Conservation (phyloP, 2,888 invertebrate genomes). For the Agriopis leucophaearia region DNA sequence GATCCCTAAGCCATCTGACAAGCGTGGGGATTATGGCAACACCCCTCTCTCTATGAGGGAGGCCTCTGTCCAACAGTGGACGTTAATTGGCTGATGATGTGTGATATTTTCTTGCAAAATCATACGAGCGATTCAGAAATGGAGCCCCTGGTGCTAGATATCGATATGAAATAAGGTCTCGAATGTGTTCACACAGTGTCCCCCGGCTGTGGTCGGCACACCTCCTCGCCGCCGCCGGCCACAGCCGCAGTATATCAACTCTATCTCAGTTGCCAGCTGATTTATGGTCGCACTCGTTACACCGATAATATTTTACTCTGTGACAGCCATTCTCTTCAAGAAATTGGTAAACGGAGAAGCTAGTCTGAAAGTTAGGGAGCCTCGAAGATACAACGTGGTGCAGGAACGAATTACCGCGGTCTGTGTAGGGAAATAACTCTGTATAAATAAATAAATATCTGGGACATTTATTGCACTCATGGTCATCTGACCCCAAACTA, state of each 20-base stretch:
- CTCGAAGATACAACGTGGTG: not conserved
- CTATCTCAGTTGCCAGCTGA: slow-evolving; percentile 8
- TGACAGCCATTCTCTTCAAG: slow-evolving; percentile 9
- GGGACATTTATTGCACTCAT: too few relatives aligned
- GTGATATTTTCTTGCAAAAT: too few relatives aligned
- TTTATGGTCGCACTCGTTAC: slow-evolving; percentile 8
- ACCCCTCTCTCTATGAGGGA: too few relatives aligned
- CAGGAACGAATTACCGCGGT: not conserved
- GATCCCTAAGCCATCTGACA: too few relatives aligned
- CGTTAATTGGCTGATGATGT: too few relatives aligned
- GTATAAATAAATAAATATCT: too few relatives aligned
- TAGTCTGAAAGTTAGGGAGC: not conserved
- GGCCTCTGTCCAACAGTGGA: too few relatives aligned
- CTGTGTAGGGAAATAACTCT: too few relatives aligned
- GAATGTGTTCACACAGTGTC: not conserved
- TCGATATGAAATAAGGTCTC: not conserved
- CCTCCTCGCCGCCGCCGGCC: not conserved
- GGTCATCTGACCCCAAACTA: too few relatives aligned
- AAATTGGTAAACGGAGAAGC: slow-evolving; percentile 11
- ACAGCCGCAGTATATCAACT: slow-evolving; percentile 17
- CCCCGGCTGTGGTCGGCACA: not conserved
- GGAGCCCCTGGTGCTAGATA: not conserved
- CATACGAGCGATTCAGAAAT: too few relatives aligned
- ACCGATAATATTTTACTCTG: slow-evolving; percentile 16
- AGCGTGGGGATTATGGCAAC: too few relatives aligned